phyloP scores from a whole-genome alignment of 2,888 invertebrate genomes.

The Brenthis daphne region DNA sequence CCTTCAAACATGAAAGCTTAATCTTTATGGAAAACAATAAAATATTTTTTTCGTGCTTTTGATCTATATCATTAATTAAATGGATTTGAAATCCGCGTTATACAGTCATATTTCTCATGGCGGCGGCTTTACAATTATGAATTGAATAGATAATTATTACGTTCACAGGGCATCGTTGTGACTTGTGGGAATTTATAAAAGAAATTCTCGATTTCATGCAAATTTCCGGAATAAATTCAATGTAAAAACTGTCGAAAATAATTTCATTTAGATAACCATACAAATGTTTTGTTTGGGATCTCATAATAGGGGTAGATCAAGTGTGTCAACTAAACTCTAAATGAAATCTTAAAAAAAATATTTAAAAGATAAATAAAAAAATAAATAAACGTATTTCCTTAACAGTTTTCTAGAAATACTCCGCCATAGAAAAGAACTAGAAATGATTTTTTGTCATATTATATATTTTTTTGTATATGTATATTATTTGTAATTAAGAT shows the following conservation, averaged over 20 bases:
- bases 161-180: constrained; percentile 45
- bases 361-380: too few species aligned
- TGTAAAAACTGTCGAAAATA: constrained; percentile 3
- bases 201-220: constrained; percentile 39
- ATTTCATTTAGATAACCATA: background rate
- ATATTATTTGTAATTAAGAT: too few species aligned
- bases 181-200: constrained; percentile 45
- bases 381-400: too few species aligned
- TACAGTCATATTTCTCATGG: constrained; percentile 39
- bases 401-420: too few species aligned
- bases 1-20: too few species aligned
- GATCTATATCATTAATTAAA: constrained; percentile 30
- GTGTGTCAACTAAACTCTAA: too few species aligned
- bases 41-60: constrained; percentile 4
- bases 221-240: constrained; percentile 23
- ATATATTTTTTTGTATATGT: too few species aligned
- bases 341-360: too few species aligned
- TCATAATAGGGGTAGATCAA: too few species aligned
- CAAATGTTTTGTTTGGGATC: too few species aligned
- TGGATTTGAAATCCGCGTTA: constrained; percentile 30
- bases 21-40: background rate
- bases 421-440: too few species aligned
- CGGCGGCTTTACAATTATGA: constrained; percentile 41
- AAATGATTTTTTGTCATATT: too few species aligned
- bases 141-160: constrained; percentile 46